Evolutionary conservation across 2,113 vertebrate genomes (phyloP), one percentile per base, ranked within the genome.

Genomic region (Euleptes europaea): DNA sequence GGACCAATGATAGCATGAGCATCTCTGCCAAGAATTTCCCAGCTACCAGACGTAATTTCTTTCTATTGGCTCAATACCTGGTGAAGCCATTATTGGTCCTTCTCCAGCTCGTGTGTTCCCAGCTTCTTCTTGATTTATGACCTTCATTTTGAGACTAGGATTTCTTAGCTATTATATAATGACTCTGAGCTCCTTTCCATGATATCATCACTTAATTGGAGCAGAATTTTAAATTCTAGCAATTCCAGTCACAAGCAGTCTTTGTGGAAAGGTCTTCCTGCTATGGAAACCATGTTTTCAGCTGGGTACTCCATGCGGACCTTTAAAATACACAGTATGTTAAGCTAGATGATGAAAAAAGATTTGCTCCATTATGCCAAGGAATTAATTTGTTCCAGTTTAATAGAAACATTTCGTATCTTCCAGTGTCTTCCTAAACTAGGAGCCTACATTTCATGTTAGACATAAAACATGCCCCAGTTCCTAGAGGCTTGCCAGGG

Each of bases 11-110:
- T 26, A 73, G 42, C n/a, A n/a, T 26, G 63, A 35, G 35, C 5
- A 44, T 47, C 9, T 72, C 14, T n/a, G 54, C 69, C 69, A 80
- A 73, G 3, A 73, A 80, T 73, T 65, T 49, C 76, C 72, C 40
- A 80, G 73, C 69, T 40, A 31, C 63, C 76, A 72, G 38, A 65
- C 67, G 49, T 63, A 13, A 38, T 72, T 72, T 79, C 51, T 85
- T 85, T 85, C 69, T 67, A 73, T 65, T 85, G 77, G 84, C 40
- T 28, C 76, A 72, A 69, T 66, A 85, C 84, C 84, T 85, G 76
- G 77, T 63, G 51, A 85, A 85, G 44, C 84, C 66, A 63, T 65
- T 72, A 69, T 80, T 85, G 84, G 40, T 80, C 42, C 33, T 72
- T 42, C 57, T 85, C 77, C 84, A 85, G 57, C 51, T 85, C 78